A percentile compares a stretch with the other conserved stretches of the same genome.
Evolutionary conservation across 2,888 invertebrate species (phyloP).

Genomic region (Apomyelois bistriatella): DNA sequence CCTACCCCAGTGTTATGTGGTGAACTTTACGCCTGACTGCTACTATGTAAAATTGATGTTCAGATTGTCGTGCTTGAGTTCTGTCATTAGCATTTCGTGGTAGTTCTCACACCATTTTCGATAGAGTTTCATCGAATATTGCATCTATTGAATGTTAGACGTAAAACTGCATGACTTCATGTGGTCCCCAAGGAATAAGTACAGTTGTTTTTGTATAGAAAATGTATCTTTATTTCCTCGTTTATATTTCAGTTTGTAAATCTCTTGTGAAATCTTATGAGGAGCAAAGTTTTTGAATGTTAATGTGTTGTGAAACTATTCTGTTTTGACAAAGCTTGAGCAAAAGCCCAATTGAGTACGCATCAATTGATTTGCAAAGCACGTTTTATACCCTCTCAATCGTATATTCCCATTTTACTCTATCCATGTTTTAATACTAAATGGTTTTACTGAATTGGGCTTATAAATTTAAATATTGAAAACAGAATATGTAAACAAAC

Average conservation of each 20-base stretch:
- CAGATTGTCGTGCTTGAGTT: slow-evolving; percentile 51
- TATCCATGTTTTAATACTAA: neutral
- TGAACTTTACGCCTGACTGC: slow-evolving; percentile 51
- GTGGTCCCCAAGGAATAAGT: slow-evolving; percentile 25
- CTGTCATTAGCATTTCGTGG: slow-evolving; percentile 49
- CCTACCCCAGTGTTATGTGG: slow-evolving; percentile 31
- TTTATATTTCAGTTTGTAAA: neutral
- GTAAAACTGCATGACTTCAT: slow-evolving; percentile 40
- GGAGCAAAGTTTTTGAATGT: slow-evolving; percentile 1
- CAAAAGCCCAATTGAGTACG: neutral
- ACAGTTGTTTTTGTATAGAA: slow-evolving; percentile 22
- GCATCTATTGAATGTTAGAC: slow-evolving; percentile 30
- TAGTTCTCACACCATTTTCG: slow-evolving; percentile 65
- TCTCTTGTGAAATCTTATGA: neutral
- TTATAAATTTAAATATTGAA: slow-evolving; percentile 18
- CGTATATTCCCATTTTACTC: too few relatives aligned
- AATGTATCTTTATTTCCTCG: neutral
- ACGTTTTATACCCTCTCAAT: neutral
- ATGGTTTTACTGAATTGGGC: neutral
- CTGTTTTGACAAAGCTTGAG: slow-evolving; percentile 2
- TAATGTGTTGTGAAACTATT: neutral
- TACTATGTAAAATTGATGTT: slow-evolving; percentile 68
- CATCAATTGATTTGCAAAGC: neutral
- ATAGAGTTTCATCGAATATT: slow-evolving; percentile 41
- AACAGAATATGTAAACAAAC: neutral